Evolutionary conservation across 2,888 invertebrate species (phyloP).

Genomic region (Drosophila nr. perissopoda): DNA sequence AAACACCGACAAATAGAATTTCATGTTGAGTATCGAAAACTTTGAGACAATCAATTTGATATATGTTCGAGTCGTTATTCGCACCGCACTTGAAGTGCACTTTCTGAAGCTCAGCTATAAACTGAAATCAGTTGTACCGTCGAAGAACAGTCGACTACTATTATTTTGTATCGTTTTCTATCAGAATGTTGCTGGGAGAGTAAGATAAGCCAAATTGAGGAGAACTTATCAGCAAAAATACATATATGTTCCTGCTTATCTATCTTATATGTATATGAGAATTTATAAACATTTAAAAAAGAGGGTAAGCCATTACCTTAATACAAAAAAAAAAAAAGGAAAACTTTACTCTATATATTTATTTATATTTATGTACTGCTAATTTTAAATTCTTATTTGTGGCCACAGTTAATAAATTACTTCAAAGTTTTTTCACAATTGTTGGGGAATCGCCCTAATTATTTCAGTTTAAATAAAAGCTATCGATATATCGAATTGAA

Average conservation of each 20-base stretch:
- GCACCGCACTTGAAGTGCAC: conserved; percentile 12
- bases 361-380: not conserved
- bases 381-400: not conserved
- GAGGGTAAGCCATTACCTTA: not conserved
- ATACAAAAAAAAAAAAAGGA: not conserved
- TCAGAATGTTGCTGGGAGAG: conserved; percentile 19
- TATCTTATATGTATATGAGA: not conserved
- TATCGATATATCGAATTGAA: conserved; percentile 30
- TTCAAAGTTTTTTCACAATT: too few relatives aligned
- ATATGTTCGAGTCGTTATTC: conserved; percentile 11
- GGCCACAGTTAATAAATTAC: too few relatives aligned
- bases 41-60: not conserved
- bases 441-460: not conserved
- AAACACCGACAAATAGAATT: conserved; percentile 65
- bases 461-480: not conserved
- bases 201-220: conserved; percentile 3
- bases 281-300: not conserved
- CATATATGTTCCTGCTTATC: not conserved
- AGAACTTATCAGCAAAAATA: not conserved
- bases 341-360: not conserved
- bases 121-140: conserved; percentile 17
- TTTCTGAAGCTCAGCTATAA: conserved; percentile 17
- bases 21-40: conserved; percentile 66
- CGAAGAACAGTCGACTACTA: not conserved
- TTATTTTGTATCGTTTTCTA: not conserved